phyloP scores from a whole-genome alignment of 2,113 vertebrate genomes.

The Tiliqua scincoides region DNA sequence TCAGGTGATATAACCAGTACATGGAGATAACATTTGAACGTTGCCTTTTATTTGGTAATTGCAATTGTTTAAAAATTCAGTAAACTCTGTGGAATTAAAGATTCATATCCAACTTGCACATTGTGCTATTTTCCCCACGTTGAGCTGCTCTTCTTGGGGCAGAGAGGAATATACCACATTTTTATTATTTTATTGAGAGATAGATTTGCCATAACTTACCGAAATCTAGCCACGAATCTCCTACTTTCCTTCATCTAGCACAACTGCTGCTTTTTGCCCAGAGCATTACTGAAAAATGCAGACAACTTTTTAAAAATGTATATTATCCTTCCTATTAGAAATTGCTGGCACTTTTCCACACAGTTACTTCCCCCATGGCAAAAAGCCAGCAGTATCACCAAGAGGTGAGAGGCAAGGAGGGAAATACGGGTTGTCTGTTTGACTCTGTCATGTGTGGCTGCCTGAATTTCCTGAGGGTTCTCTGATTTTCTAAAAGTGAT shows the following conservation, averaged over 20 bases:
- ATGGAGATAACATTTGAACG: no score
- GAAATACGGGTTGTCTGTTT: not conserved
- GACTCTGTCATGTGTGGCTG: rapidly evolving
- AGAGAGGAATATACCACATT: rapidly evolving
- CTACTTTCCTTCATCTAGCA: not conserved
- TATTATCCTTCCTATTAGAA: not conserved
- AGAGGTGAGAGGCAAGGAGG: not conserved
- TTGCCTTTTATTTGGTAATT: no score
- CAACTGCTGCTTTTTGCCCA: rapidly evolving
- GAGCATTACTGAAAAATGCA: conserved; percentile 4
- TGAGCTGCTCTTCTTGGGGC: no score
- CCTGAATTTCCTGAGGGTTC: not conserved
- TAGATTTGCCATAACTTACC: not conserved
- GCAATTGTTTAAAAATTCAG: no score
- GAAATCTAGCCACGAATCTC: not conserved
- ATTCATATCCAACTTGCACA: no score
- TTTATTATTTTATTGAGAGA: not conserved
- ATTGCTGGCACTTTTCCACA: conserved; percentile 33
- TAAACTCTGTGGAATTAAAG: no score
- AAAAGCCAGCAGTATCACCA: conserved; percentile 12
- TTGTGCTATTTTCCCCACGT: no score
- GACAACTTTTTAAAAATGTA: not conserved
- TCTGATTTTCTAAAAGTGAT: not conserved
- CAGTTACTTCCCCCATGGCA: conserved; percentile 33
- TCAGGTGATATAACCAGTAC: no score